Evolutionary conservation across 2,113 vertebrate genomes (phyloP), one percentile per base, ranked within the genome.

Genomic region (Trematocara macrostoma): DNA sequence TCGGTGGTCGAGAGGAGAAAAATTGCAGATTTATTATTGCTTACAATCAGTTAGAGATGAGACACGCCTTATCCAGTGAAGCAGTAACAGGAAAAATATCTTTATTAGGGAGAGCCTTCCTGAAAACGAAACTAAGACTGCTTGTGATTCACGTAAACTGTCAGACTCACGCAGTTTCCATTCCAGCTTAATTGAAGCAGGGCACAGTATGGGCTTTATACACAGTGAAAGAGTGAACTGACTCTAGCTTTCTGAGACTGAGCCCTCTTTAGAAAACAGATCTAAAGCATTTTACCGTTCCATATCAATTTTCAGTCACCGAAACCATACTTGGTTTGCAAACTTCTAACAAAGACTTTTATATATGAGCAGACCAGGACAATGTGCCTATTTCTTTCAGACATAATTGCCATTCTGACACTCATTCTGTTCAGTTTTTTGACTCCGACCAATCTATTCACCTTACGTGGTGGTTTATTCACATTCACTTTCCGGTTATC

Each of bases 1-100:
- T 0, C 11, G 8, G 11, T 67, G 10, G 16, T 38, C 0, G 4
- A 45, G 20, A 26, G 8, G 8, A 16, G 16, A 47, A 15, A 71
- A 26, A 47, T 7, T 47, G 40, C 67, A 29, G 0, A 45, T 20
- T 45, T 26, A 45, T 71, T 74, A 71, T 45, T 71, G 20, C 8
- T 71, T 26, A 10, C n/a, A 71, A 1, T 45, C 64, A 45, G 12
- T 42, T 23, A 71, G 11, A 45, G 8, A 45, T 71, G 11, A 69
- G n/a, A 42, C 64, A 69, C 20, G 26, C 64, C 7, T 42, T 45
- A 23, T 20, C 5, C 38, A 10, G 20, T 45, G 38, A 71, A 45
- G 38, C 12, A 7, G 42, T 16, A 16, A 47, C n/a, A 42, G 8
- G 14, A 1, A 16, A n/a, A 16, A 47, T 47, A 45, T 71, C 8